Evolutionary conservation across 2,888 invertebrate genomes (phyloP), one percentile per base, ranked within the genome.

Genomic region (Machimus rusticus): DNA sequence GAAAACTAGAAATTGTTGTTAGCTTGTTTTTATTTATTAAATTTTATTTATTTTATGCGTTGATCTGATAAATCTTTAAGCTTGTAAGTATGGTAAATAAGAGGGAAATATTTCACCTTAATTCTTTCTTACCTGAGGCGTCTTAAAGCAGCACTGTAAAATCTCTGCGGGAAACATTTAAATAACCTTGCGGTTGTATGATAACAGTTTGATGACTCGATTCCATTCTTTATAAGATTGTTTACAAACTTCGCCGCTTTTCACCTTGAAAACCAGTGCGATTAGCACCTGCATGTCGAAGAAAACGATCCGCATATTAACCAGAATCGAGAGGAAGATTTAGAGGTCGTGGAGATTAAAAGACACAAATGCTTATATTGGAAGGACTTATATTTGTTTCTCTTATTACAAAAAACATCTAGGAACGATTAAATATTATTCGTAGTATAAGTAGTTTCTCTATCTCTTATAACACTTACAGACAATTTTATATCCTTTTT

Each of bases 351-450:
- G 0, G 9, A 76, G 28, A 76, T 28, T 34, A 74, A 34, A 76
- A 76, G 34, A 76, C 37, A 37, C 37, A 2, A 14, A 28, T 81
- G 37, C 8, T 37, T 82, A 19, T 66, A 82, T 66, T 66, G 66
- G 66, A 66, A 66, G 66, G 66, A 66, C 66, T 66, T 57, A 51
- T 82, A 39, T 43, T 82, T 57, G 37, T 82, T 82, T 82, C 31
- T 82, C 34, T 28, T 82, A n/a, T 37, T 82, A 37, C 34, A 37
- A 76, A 34, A 66, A 31, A 82, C 34, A 57, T 82, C 57, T 82
- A 82, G 82, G 82, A 82, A 82, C 82, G 82, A 82, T 82, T 82
- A 82, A 82, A 82, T 82, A 82, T 34, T 34, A 66, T 55, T 81
- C 51, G 51, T 81, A 55, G 12, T 79, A 82, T 57, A 82, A 82